Evolutionary conservation across 2,888 invertebrate genomes (phyloP).

Genomic region (Synanthedon myopaeformis): DNA sequence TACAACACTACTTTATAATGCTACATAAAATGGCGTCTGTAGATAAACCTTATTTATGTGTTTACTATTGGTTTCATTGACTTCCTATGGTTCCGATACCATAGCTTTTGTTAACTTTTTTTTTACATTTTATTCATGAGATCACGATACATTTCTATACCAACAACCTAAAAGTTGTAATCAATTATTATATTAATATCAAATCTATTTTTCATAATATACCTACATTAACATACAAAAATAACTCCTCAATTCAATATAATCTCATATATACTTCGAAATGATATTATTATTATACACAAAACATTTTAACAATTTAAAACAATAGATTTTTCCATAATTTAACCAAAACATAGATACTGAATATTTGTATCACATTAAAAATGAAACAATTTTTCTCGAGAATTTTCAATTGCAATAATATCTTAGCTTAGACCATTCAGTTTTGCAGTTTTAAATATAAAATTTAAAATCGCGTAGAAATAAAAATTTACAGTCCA

Average conservation of each 20-base stretch:
- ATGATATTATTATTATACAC: conserved; percentile 36
- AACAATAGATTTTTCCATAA: neutral
- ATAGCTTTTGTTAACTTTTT: conserved; percentile 13
- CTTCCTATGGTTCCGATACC: conserved; percentile 15
- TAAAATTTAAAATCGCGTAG: too few species aligned
- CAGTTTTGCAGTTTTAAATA: too few species aligned
- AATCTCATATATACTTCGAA: conserved; percentile 46
- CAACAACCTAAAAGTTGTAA: neutral
- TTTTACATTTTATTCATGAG: conserved; percentile 13
- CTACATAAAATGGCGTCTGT: conserved; percentile 53
- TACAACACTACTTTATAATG: conserved; percentile 55
- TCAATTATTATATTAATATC: conserved; percentile 36
- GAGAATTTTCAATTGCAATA: neutral
- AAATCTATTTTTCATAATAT: conserved; percentile 16
- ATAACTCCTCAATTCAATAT: conserved; percentile 46
- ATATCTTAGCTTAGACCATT: too few species aligned
- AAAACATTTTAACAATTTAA: conserved; percentile 7
- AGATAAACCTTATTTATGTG: conserved; percentile 21
- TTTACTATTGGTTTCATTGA: conserved; percentile 31
- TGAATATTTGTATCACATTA: neutral
- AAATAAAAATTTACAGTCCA: too few species aligned
- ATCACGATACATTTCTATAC: neutral
- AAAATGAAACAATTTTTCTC: neutral
- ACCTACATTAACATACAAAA: conserved; percentile 43
- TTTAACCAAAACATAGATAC: neutral